Evolutionary conservation across 2,888 invertebrate genomes (phyloP).

Genomic region (Doris montereyensis): DNA sequence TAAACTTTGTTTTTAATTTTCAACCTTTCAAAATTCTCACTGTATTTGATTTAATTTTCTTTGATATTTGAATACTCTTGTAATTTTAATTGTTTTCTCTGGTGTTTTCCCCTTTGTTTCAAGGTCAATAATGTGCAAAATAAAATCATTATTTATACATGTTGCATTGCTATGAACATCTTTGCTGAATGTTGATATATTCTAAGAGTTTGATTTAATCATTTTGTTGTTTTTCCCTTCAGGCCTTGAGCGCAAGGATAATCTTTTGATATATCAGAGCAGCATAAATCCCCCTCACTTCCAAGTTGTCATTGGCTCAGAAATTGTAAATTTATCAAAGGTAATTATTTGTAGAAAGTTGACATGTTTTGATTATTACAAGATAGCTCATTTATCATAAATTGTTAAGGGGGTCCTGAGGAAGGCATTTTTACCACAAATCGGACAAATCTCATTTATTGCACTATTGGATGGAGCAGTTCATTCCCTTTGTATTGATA

Average conservation of each 20-base stretch:
- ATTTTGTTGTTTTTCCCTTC: not conserved
- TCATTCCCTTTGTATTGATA: no score
- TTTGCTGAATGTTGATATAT: no score
- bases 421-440: no score
- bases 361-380: not conserved
- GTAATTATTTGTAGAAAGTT: constrained; percentile 69
- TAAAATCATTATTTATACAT: no score
- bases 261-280: constrained; percentile 79
- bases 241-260: constrained; percentile 72
- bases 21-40: not conserved
- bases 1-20: constrained; percentile 44
- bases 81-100: not conserved
- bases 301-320: constrained; percentile 80
- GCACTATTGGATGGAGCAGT: no score
- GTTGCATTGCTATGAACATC: no score
- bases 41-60: not conserved
- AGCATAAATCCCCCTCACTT: constrained; percentile 82
- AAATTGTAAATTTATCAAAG: constrained; percentile 80
- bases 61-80: not conserved
- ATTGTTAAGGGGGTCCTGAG: no score
- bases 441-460: no score
- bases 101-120: not conserved
- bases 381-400: no score
- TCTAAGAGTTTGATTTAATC: no score
- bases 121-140: no score